phyloP scores from a whole-genome alignment of 2,113 vertebrate species.

The Boulengeromyrus knoepffleri region DNA sequence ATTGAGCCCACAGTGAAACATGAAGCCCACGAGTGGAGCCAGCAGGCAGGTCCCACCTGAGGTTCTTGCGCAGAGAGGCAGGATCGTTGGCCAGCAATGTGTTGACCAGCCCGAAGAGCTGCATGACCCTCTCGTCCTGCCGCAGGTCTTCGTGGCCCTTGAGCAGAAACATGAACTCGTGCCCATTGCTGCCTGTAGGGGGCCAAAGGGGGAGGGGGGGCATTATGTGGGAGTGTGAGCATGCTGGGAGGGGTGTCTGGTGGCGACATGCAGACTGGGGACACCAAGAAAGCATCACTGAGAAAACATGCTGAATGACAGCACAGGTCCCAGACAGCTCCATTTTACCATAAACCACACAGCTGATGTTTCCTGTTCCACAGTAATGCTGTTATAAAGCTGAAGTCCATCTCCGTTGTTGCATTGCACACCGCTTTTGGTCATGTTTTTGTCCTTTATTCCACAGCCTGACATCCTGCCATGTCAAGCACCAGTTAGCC shows the following conservation, averaged over 20 bases:
- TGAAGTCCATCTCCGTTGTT: too few relatives aligned
- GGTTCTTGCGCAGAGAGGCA: constrained; percentile 94
- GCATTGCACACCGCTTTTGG: too few relatives aligned
- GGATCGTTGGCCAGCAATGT: constrained; percentile 94
- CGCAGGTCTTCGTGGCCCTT: constrained; percentile 96
- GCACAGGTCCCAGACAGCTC: not conserved
- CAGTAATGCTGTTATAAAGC: too few relatives aligned
- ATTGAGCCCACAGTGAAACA: not conserved
- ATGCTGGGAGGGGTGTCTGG: not conserved
- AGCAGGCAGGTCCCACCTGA: constrained; percentile 63
- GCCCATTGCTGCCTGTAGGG: constrained; percentile 86
- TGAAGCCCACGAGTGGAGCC: not conserved
- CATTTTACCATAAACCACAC: not conserved
- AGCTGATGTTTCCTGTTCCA: not conserved
- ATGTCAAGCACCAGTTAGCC: too few relatives aligned
- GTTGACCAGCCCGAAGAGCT: constrained; percentile 95
- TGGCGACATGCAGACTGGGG: not conserved
- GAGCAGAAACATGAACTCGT: constrained; percentile 96
- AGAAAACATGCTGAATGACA: not conserved
- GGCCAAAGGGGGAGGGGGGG: not conserved
- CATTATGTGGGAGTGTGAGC: not conserved
- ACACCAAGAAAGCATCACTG: not conserved
- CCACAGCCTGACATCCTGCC: too few relatives aligned
- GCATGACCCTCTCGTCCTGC: constrained; percentile 97
- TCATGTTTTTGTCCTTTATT: too few relatives aligned